Base-by-base conservation (phyloP, 2,888 invertebrate species). In the Pammene fasciana region DNA sequence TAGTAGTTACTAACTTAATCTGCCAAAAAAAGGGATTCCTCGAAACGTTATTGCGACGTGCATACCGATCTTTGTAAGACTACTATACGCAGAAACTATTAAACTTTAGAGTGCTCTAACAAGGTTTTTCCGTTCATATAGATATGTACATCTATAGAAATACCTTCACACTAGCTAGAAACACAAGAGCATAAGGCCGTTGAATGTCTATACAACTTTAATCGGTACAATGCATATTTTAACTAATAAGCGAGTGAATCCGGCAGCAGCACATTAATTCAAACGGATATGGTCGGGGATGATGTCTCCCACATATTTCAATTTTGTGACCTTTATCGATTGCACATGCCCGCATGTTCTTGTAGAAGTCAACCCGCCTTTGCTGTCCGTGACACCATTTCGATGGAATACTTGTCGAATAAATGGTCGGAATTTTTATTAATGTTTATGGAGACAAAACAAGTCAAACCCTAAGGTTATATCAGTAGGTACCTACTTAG, bases 311-410 rank as follows among this genome's bases (percentile, higher is more conserved):
- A 48, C 68, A 68, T 61, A 61, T 52, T 50, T 52, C 48, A 50
- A 26, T 10, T 59, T 46, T 45, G 18, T 55, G 48, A 62, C 61
- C 55, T 55, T 57, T 46, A 16, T 56, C n/a, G 52, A 56, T 68
- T 61, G 67, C 67, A 55, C 66, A 66, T 60, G 66, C 66, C 59
- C 34, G 55, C 48, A 50, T 68, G 62, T 34, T 48, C 48, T 48
- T 50, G 43, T 68, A 50, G 56, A 43, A 56, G 56, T 56, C 50
- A 68, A 68, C 56, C 56, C 14, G 46, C 55, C 62, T 56, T 62
- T 62, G 26, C 18, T 62, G 55, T 56, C 89, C 89, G 74, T 89
- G 89, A 87, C 89, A 88, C 78, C 75, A 83, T 84, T 89, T 76
- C 72, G 78, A 81, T 79, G 82, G 77, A 79, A 79, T 79, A 82